These are phyloP conservation scores for Meleagris gallopavo DNA, from an alignment of 2,113 vertebrate genomes.

Conservation along the genomic window DNA sequence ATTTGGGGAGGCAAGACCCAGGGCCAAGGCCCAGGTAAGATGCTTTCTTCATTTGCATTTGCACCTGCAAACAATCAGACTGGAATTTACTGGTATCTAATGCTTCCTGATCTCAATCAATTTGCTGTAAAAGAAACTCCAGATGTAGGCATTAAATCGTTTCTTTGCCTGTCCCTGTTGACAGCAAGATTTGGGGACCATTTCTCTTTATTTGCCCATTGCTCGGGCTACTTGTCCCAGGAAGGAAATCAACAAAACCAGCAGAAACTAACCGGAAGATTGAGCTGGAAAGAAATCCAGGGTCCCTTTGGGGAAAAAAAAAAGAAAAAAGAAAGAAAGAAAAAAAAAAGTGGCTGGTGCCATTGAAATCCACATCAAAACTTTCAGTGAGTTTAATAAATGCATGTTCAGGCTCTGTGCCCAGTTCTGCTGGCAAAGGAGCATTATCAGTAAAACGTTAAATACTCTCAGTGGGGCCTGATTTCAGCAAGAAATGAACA, in stretches of 20 bases:
- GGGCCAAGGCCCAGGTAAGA: background rate
- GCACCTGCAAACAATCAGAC: slow-evolving; percentile 43
- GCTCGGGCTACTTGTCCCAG: background rate
- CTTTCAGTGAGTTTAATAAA: slow-evolving; percentile 26
- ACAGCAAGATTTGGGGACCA: background rate
- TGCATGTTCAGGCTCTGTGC: background rate
- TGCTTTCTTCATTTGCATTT: slow-evolving; percentile 11
- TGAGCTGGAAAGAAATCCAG: background rate
- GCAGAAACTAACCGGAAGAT: background rate
- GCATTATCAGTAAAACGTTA: slow-evolving; percentile 31
- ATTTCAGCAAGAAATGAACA: slow-evolving; percentile 30
- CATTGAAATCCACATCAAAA: slow-evolving; percentile 59
- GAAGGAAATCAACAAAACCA: background rate
- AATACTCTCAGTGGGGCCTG: background rate
- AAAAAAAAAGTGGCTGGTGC: background rate
- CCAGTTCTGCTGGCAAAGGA: slow-evolving; percentile 26
- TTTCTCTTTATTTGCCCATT: slow-evolving; percentile 11
- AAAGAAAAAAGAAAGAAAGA: background rate
- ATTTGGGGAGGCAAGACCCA: background rate
- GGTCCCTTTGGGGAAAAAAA: background rate
- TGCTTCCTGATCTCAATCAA: background rate
- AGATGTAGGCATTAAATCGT: background rate
- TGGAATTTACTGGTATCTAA: slow-evolving; percentile 37
- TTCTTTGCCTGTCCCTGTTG: background rate
- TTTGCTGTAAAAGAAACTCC: slow-evolving; percentile 21